Evolutionary conservation across 2,888 invertebrate genomes (phyloP), one percentile per base, ranked within the genome.

Genomic region (Hypolimnas misippus): DNA sequence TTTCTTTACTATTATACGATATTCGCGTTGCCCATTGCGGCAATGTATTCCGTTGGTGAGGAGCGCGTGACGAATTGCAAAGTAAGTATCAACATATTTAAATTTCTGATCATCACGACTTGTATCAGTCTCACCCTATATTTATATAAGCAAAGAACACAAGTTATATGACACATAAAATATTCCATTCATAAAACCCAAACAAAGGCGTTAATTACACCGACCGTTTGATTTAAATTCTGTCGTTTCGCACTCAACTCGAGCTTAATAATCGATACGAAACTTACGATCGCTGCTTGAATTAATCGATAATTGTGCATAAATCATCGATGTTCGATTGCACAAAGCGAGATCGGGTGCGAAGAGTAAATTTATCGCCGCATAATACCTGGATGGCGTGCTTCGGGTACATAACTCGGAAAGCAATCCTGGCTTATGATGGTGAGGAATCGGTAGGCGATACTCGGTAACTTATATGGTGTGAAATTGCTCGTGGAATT

Each of bases 261-360:
- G 73, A 74, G 76, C 81, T 82, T 88, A 89, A 49, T 49, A 49
- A 88, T 87, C 81, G 82, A 83, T 86, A 84, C 86, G 85, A 87
- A 89, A 91, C 82, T 88, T 89, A 89, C 89, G 87, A 86, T 76
- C 84, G 90, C 91, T 89, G 91, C 91, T 91, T 92, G 92, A 90
- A 92, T 92, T 92, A 91, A 92, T 91, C 92, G 92, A 86, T 92
- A 92, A 92, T 91, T 90, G 91, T 88, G 84, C 84, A 90, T 92
- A 92, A 91, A 91, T 92, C 92, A 92, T 89, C 86, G 83, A 81
- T 89, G 89, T 89, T 87, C 90, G 87, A 88, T 87, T 87, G 87
- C 87, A 86, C 89, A 88, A 87, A 84, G 89, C 86, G 83, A 83
- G 82, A 85, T 82, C 89, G 84, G 89, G 91, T 89, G 91, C 88